Evolutionary conservation across 2,888 invertebrate species (phyloP), one percentile per base, ranked within the genome.

Genomic region (Pachycephus smyrnensis): DNA sequence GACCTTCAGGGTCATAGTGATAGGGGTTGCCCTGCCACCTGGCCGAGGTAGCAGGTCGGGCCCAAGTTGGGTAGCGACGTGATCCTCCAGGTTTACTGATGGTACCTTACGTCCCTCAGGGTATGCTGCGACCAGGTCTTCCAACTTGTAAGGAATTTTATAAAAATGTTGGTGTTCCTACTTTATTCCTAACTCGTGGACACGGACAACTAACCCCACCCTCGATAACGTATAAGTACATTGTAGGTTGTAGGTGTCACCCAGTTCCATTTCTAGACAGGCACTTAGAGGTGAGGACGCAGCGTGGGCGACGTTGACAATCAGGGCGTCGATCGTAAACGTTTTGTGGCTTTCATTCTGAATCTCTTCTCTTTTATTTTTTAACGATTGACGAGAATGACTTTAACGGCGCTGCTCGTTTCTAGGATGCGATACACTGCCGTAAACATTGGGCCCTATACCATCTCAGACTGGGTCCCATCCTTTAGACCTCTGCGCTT

Each of bases 321-420:
- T 32, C 12, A 31, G 12, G 30, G 23, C 30, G 36, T 73, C 74
- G 74, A 73, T 73, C 74, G 74, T 73, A 73, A 73, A 73, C 35
- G 74, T 36, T 73, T 35, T 73, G 74, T 73, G 35, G 74, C 15
- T 33, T 35, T 73, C 36, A 33, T 73, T 73, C 40, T 23, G 40
- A 23, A 15, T 55, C 40, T 55, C 40, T 55, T 55, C 15, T 55
- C 40, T 33, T 33, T 33, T 33, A 33, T 35, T 35, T 73, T 73
- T 35, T 35, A 73, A 35, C 23, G 33, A 4, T 73, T 73, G 35
- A 73, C n/a, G 74, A 32, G 74, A 73, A 36, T 30, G 9, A 6
- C 74, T 35, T 73, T 73, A 73, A 36, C 33, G 36, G 35, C 74
- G 23, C 12, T 35, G 23, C 23, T 23, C 23, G 40, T 23, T 23